Conservation (phyloP, 2,888 invertebrate genomes). For the Eutolmus rufibarbis region DNA sequence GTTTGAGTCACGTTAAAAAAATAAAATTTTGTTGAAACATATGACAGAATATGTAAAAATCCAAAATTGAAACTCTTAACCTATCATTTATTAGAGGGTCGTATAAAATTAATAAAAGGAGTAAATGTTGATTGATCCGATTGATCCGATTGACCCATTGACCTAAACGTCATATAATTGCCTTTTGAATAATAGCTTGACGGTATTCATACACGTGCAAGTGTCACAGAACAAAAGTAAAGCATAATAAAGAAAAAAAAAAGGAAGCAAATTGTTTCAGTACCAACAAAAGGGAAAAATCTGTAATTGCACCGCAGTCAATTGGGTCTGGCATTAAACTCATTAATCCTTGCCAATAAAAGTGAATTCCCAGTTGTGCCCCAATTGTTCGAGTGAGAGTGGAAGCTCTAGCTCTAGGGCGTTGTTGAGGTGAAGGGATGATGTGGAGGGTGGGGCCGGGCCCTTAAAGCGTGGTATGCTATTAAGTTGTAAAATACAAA, state of each 20-base stretch:
- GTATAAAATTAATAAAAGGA: not conserved
- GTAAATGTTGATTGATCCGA: not conserved
- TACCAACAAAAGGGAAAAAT: not conserved
- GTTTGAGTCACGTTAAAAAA: too few species aligned
- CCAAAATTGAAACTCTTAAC: not conserved
- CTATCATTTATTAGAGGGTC: not conserved
- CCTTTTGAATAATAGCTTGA: not conserved
- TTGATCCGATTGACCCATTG: not conserved
- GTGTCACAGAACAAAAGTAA: not conserved
- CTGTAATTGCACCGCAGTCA: not conserved
- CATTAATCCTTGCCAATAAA: not conserved
- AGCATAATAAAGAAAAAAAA: not conserved
- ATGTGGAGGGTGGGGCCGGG: not conserved
- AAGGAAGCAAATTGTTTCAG: not conserved
- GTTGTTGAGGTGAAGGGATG: not conserved
- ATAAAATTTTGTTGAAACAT: too few species aligned
- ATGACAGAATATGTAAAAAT: not conserved
- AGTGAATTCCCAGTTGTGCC: not conserved
- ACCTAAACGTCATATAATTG: not conserved
- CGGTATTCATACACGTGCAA: not conserved
- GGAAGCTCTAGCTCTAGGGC: not conserved
- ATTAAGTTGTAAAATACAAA: not conserved
- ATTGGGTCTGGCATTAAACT: not conserved
- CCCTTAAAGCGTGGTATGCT: not conserved
- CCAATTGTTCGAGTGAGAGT: not conserved